These are phyloP conservation scores for Circaetus cinerascens DNA, from an alignment of 2,113 vertebrate genomes.

Conservation along the genomic window DNA sequence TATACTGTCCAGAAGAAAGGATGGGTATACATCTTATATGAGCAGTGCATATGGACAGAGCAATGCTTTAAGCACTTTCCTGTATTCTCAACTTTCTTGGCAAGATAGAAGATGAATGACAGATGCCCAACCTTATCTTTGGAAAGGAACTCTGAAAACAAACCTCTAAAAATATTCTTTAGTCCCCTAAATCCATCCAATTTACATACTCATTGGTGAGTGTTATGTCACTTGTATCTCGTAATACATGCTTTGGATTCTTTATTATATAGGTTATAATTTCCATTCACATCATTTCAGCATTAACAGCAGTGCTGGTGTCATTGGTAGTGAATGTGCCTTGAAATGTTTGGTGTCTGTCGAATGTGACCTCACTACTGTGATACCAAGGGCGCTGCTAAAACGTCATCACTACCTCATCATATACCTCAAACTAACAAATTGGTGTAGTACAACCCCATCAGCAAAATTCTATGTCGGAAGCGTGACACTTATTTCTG, in stretches of 20 bases:
- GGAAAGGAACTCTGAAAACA: not conserved
- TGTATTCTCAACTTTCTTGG: not conserved
- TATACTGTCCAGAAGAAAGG: not conserved
- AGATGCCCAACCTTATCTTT: not conserved
- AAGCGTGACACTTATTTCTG: not conserved
- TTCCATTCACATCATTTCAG: not conserved
- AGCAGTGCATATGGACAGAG: not conserved
- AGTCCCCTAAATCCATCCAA: not conserved
- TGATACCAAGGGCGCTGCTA: not conserved
- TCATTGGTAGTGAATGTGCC: not conserved
- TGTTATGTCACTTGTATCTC: not conserved
- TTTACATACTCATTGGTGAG: not conserved
- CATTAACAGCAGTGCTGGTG: not conserved
- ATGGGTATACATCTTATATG: not conserved
- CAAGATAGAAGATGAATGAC: not conserved
- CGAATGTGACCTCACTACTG: not conserved
- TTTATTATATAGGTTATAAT: not conserved
- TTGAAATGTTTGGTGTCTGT: not conserved
- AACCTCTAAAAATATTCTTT: not conserved
- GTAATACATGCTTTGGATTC: not conserved
- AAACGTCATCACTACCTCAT: not conserved
- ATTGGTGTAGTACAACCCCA: not conserved
- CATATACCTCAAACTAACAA: not conserved
- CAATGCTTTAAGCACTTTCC: not conserved
- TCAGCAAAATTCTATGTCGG: not conserved